Evolutionary conservation across 2,113 vertebrate genomes (phyloP).

Genomic region (Xiphorhynchus elegans): DNA sequence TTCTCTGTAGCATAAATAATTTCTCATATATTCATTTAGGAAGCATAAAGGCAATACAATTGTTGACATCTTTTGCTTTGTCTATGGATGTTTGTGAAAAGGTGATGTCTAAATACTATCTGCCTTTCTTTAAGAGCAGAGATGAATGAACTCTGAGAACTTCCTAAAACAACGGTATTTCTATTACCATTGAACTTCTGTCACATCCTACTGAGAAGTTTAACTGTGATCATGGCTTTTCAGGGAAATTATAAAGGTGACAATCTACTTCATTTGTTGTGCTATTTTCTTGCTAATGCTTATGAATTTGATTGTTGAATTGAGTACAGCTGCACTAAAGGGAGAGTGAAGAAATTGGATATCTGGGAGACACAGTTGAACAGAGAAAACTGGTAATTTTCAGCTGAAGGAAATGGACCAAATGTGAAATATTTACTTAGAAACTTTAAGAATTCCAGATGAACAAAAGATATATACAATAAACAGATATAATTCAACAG

Average conservation of each 20-base stretch:
- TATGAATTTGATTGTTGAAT: neutral
- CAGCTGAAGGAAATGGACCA: neutral
- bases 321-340: neutral
- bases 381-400: too few species aligned
- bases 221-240: conserved; percentile 23
- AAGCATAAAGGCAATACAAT: neutral
- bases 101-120: neutral
- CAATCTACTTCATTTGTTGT: neutral
- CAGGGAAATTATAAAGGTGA: neutral
- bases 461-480: neutral
- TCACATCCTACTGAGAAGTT: conserved; percentile 25
- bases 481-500: neutral
- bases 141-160: neutral
- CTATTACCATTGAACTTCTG: conserved; percentile 47
- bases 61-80: neutral
- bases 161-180: neutral
- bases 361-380: too few species aligned
- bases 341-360: too few species aligned
- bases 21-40: neutral
- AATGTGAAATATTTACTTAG: neutral
- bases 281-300: neutral
- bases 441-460: neutral
- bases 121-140: conserved; percentile 4
- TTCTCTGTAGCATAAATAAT: neutral
- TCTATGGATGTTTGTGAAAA: neutral